Percentiles rank a stretch among this genome's conserved stretches.
phyloP scores from a whole-genome alignment of 2,113 vertebrate genomes.

The Xenus cinereus region DNA sequence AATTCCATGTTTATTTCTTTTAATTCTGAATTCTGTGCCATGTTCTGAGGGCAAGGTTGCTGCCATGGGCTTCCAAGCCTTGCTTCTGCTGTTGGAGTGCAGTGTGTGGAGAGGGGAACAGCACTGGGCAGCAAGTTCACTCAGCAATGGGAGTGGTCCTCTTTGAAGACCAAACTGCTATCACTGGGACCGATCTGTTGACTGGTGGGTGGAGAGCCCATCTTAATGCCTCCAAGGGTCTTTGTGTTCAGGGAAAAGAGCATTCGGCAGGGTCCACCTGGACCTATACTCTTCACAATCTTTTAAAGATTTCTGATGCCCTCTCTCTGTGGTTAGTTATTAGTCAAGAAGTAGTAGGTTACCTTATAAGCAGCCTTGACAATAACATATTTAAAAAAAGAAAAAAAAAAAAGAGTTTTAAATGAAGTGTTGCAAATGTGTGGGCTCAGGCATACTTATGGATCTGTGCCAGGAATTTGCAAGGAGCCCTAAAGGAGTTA shows the following conservation, averaged over 20 bases:
- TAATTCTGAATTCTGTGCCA: not conserved
- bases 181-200: not conserved
- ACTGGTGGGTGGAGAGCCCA: not conserved
- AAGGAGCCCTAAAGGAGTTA: not conserved
- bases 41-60: accelerated
- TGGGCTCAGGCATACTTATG: accelerated
- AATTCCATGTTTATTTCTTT: not conserved
- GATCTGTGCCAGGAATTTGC: not conserved
- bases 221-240: not conserved
- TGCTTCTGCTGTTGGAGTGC: not conserved
- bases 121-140: no score
- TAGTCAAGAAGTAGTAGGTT: not conserved
- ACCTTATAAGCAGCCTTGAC: accelerated
- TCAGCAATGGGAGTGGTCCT: no score
- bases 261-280: not conserved
- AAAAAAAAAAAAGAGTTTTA: not conserved
- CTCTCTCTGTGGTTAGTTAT: not conserved
- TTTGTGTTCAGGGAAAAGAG: not conserved
- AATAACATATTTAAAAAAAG: not conserved
- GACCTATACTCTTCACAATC: accelerated
- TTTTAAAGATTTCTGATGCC: not conserved
- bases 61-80: not conserved
- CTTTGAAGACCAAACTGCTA: not conserved
- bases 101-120: not conserved
- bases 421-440: not conserved